These are phyloP conservation scores for Cyphomyrus discorhynchus DNA, from an alignment of 2,113 vertebrate genomes.

Conservation along the genomic window DNA sequence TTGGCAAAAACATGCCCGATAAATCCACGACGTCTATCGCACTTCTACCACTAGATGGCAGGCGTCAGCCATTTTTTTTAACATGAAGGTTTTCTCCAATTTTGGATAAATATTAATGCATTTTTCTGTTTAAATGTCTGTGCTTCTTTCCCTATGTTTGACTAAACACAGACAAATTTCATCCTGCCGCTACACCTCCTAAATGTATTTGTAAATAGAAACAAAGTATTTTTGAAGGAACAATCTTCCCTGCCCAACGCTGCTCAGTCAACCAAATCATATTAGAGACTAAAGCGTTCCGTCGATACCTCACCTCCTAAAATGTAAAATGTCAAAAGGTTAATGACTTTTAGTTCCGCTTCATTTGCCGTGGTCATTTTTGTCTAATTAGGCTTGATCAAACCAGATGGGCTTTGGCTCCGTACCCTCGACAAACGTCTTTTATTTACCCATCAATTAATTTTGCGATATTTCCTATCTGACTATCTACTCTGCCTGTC, in stretches of 20 bases:
- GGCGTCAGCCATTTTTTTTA: constrained; percentile 32
- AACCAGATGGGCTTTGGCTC: background rate
- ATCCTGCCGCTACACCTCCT: background rate
- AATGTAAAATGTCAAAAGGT: background rate
- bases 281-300: background rate
- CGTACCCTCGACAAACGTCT: background rate
- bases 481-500: background rate
- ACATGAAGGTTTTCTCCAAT: background rate
- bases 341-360: background rate
- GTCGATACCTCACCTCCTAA: background rate
- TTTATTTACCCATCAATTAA: background rate
- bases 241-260: background rate
- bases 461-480: background rate
- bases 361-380: background rate
- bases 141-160: background rate
- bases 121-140: background rate
- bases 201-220: background rate
- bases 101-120: background rate
- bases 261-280: background rate
- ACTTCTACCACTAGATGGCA: constrained; percentile 46
- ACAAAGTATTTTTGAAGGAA: background rate
- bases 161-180: background rate
- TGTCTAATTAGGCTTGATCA: constrained; percentile 2
- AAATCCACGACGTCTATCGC: background rate
- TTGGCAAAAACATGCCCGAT: background rate